Percentiles rank a stretch among this genome's conserved stretches.
Conservation (phyloP, 2,888 invertebrate genomes). For the Caenorhabditis sinica region DNA sequence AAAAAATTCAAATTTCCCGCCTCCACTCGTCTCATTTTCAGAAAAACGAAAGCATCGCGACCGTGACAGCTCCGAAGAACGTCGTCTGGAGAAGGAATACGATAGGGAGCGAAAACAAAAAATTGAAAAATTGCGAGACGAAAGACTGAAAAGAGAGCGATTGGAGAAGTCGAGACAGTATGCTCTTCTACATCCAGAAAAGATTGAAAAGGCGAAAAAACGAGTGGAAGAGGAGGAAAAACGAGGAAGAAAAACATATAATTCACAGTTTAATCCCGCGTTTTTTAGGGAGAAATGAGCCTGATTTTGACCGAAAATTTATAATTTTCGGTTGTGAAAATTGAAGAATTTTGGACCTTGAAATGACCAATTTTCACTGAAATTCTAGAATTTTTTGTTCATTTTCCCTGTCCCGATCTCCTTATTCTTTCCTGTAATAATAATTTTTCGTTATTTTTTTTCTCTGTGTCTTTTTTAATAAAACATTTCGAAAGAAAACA, state of each 20-base stretch:
- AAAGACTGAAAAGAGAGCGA: slow-evolving; percentile 90
- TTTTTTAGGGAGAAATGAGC: slow-evolving; percentile 81
- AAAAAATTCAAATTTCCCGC: no score
- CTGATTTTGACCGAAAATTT: background rate
- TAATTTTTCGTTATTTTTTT: background rate
- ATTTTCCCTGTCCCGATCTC: background rate
- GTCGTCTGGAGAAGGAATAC: slow-evolving; percentile 62
- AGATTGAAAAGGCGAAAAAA: slow-evolving; percentile 85
- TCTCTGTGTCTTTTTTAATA: background rate
- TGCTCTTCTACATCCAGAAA: slow-evolving; percentile 88
- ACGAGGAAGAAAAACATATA: slow-evolving; percentile 88
- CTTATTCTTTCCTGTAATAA: background rate
- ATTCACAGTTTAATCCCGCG: slow-evolving; percentile 95
- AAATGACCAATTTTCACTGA: background rate
- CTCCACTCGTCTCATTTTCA: background rate
- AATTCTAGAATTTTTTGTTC: background rate
- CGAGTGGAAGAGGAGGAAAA: slow-evolving; percentile 74
- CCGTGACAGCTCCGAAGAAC: slow-evolving; percentile 60
- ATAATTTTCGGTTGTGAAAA: background rate
- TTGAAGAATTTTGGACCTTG: background rate
- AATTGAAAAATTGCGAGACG: slow-evolving; percentile 87
- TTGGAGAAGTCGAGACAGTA: slow-evolving; percentile 86
- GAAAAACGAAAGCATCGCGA: slow-evolving; percentile 30
- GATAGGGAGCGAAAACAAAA: slow-evolving; percentile 81
- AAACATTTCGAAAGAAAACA: no score